These are phyloP conservation scores for Lagopus muta DNA, from an alignment of 2,113 vertebrate species.

Conservation along the genomic window DNA sequence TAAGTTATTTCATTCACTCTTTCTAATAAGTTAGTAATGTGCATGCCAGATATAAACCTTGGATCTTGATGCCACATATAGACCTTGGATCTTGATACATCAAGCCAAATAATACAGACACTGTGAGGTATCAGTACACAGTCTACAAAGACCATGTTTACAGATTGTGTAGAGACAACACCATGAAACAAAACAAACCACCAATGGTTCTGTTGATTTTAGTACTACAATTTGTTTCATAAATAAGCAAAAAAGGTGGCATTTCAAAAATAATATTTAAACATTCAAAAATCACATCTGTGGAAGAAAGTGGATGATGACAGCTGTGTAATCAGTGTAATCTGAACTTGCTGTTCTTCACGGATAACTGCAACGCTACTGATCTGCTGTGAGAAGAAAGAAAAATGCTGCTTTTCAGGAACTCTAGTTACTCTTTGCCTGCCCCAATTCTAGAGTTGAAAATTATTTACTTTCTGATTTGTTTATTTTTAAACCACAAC, in stretches of 20 bases:
- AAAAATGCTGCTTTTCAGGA: neutral
- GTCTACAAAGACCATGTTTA: neutral
- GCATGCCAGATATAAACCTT: neutral
- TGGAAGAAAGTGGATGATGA: neutral
- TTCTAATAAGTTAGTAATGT: neutral
- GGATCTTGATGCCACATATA: neutral
- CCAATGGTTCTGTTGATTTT: neutral
- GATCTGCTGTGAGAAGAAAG: neutral
- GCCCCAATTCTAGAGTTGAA: neutral
- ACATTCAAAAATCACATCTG: neutral
- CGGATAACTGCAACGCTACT: neutral
- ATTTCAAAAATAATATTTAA: constrained; percentile 1
- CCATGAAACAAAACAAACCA: neutral
- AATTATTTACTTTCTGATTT: neutral
- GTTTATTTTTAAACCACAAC: neutral
- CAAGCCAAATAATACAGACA: neutral
- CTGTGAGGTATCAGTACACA: neutral
- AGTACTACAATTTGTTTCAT: neutral
- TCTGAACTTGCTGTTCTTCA: neutral
- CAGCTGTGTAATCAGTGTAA: neutral
- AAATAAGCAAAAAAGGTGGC: neutral
- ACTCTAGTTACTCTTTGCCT: neutral
- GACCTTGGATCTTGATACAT: neutral
- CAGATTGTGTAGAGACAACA: neutral
- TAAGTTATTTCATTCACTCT: neutral